phyloP scores from a whole-genome alignment of 1,140 invertebrate species.

The Euwallacea fornicatus region DNA sequence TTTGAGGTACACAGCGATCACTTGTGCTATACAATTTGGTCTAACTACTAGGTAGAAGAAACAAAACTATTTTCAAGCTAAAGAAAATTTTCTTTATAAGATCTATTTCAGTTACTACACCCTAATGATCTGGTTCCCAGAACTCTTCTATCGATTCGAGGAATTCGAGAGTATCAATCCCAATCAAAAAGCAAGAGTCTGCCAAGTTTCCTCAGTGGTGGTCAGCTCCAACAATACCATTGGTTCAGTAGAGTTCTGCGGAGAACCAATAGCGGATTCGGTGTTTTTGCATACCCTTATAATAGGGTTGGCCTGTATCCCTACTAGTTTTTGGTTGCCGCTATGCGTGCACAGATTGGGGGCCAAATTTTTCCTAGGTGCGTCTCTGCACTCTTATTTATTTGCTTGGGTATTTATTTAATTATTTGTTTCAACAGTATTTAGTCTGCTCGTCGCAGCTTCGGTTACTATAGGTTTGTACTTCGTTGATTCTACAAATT shows the following conservation, averaged over 20 bases:
- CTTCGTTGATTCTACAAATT: conserved; percentile 68
- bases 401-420: background rate
- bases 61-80: background rate
- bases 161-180: conserved; percentile 67
- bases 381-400: conserved; percentile 33
- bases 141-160: conserved; percentile 75
- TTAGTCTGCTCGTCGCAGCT: conserved; percentile 71
- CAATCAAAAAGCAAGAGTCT: conserved; percentile 66
- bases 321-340: conserved; percentile 71
- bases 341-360: conserved; percentile 72
- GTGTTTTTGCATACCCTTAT: conserved; percentile 73
- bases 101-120: conserved; percentile 69
- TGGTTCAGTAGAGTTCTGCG: conserved; percentile 57
- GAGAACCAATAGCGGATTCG: conserved; percentile 62
- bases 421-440: conserved; percentile 58
- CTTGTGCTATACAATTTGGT: conserved; percentile 73
- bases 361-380: conserved; percentile 74
- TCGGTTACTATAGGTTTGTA: conserved; percentile 76
- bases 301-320: conserved; percentile 72
- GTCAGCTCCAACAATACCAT: conserved; percentile 42
- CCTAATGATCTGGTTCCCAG: conserved; percentile 82
- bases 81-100: background rate
- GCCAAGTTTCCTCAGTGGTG: conserved; percentile 66
- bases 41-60: conserved; percentile 65
- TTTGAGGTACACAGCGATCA: conserved; percentile 69